Evolutionary conservation across 30 jellyfish, hydroid and myxozoan species (phyloP).

Genomic region (Hydractinia symbiolongicarpus): DNA sequence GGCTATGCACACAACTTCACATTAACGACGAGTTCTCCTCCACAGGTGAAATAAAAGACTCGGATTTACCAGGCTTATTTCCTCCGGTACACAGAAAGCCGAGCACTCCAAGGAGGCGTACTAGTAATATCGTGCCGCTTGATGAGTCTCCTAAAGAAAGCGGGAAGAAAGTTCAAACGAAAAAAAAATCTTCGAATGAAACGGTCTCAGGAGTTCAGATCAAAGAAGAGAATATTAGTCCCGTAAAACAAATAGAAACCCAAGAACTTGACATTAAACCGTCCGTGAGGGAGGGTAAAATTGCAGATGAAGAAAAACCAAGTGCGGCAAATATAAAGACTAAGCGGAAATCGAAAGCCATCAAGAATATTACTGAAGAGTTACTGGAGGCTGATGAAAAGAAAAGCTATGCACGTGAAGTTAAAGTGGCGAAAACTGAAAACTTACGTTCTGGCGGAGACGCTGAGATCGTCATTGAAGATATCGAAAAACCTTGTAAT

Average conservation of each 20-base stretch:
- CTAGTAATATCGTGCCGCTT: slow-evolving; percentile 1
- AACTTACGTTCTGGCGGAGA: not conserved
- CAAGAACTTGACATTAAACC: slow-evolving; percentile 25
- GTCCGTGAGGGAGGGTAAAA: slow-evolving; percentile 10
- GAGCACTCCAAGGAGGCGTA: slow-evolving; percentile 26
- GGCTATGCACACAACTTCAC: slow-evolving; percentile 16
- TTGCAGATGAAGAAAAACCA: slow-evolving; percentile 34
- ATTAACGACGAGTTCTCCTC: slow-evolving; percentile 15
- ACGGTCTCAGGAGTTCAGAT: not conserved
- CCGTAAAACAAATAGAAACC: slow-evolving; percentile 31
- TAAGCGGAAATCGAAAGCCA: not conserved
- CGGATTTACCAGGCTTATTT: slow-evolving; percentile 30
- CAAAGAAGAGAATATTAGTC: slow-evolving; percentile 7
- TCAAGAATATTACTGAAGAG: not conserved
- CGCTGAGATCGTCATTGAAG: slow-evolving; percentile 12
- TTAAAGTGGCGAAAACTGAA: not conserved
- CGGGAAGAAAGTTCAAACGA: not conserved
- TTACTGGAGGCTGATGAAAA: slow-evolving; percentile 1
- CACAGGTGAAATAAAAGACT: slow-evolving; percentile 7
- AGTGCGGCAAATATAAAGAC: slow-evolving; percentile 1
- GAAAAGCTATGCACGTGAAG: not conserved
- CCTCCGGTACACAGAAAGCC: slow-evolving; percentile 21
- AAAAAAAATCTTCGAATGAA: slow-evolving; percentile 16
- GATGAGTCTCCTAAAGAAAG: slow-evolving; percentile 3
- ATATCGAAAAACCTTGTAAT: slow-evolving; percentile 48